Evolutionary conservation across 2,888 invertebrate species (phyloP).

Genomic region (Lepidochitona cinerea): DNA sequence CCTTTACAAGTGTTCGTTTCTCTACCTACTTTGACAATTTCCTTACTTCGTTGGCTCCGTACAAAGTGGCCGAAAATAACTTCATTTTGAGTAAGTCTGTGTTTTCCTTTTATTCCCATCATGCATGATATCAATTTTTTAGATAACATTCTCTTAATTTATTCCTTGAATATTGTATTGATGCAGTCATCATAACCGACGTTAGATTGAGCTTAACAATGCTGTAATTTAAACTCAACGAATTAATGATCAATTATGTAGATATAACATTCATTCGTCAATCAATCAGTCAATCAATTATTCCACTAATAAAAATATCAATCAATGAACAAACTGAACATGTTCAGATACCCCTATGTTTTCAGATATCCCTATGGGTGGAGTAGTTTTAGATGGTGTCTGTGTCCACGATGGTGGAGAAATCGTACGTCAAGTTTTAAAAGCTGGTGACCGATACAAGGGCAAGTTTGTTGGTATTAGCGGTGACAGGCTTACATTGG

Average conservation of each 20-base stretch:
- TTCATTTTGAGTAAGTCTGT: conserved; percentile 21
- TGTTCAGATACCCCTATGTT: too few species aligned
- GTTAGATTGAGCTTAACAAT: too few species aligned
- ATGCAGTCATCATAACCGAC: too few species aligned
- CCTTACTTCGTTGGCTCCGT: conserved; percentile 9
- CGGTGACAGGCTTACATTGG: conserved; percentile 23
- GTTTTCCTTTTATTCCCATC: neutral
- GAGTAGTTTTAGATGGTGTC: conserved; percentile 20
- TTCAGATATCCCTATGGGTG: conserved; percentile 31
- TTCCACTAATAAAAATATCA: too few species aligned
- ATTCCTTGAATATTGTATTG: too few species aligned
- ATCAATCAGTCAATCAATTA: too few species aligned
- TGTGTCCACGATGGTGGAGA: conserved; percentile 25
- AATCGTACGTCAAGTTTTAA: conserved; percentile 23
- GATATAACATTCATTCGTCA: too few species aligned
- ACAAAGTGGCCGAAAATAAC: conserved; percentile 16
- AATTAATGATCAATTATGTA: too few species aligned
- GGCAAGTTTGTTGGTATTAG: conserved; percentile 24
- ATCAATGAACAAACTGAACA: too few species aligned
- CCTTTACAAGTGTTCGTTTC: conserved; percentile 29
- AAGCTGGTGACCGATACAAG: conserved; percentile 18
- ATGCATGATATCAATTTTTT: too few species aligned
- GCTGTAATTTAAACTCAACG: too few species aligned
- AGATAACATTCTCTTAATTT: too few species aligned
- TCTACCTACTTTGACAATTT: conserved; percentile 29